phyloP scores from a whole-genome alignment of 2,113 vertebrate genomes.

The Todiramphus chloris region DNA sequence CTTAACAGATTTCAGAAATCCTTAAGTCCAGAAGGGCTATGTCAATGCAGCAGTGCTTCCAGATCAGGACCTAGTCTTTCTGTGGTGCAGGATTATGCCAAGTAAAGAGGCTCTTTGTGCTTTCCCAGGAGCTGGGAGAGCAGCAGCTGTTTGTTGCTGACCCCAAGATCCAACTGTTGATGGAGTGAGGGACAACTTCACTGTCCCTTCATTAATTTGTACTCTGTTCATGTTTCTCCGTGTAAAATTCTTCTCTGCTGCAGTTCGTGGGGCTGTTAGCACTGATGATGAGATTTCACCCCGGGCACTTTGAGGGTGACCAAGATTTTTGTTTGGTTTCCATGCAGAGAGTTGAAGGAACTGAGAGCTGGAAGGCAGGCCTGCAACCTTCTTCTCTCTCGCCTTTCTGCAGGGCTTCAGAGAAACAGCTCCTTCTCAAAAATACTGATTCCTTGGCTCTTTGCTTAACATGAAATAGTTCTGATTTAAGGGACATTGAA shows the following conservation, averaged over 20 bases:
- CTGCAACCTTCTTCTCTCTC: background rate
- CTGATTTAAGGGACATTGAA: slow-evolving; percentile 51
- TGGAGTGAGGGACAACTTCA: background rate
- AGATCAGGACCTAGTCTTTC: background rate
- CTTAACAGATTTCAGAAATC: background rate
- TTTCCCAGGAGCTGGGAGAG: background rate
- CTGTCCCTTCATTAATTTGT: background rate
- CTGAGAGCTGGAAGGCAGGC: background rate
- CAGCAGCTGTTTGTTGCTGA: background rate
- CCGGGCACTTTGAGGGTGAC: background rate
- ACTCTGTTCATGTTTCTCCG: background rate
- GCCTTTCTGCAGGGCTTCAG: background rate
- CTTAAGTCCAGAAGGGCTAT: background rate
- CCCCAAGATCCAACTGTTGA: background rate
- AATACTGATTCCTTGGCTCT: slow-evolving; percentile 29
- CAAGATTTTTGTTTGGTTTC: background rate
- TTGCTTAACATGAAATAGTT: slow-evolving; percentile 26
- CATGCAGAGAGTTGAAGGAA: background rate
- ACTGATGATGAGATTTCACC: background rate
- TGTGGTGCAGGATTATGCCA: background rate
- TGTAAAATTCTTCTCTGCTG: background rate
- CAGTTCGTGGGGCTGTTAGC: background rate
- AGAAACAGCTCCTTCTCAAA: background rate
- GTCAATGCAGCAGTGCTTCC: background rate
- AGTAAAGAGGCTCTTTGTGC: background rate